Conservation (phyloP, 2,797 vertebrate species). For the Cryptoblepharus egeriae region DNA sequence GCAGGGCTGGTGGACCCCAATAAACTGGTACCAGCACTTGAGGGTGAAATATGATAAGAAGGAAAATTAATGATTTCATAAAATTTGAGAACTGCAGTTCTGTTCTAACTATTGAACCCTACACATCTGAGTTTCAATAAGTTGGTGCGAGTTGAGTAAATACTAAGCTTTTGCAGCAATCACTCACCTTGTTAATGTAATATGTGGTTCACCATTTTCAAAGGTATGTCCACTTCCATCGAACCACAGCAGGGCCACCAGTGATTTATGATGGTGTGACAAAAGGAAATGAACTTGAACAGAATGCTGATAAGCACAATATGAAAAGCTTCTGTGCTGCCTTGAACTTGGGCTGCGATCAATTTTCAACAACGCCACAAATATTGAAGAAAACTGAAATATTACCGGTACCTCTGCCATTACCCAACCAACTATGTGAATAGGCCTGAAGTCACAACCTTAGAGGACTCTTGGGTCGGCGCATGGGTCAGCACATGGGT, state of each 20-base stretch:
- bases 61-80: not conserved
- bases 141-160: not conserved
- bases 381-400: not conserved
- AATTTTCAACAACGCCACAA: not conserved
- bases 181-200: not conserved
- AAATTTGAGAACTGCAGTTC: not conserved
- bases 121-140: not conserved
- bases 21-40: not conserved
- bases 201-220: not conserved
- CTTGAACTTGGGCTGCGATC: not conserved
- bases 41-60: not conserved
- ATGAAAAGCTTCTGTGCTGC: not conserved
- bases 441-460: too few species aligned
- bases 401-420: not conserved
- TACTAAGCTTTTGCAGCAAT: not conserved
- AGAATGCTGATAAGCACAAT: not conserved
- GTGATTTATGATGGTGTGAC: slow-evolving; percentile 1
- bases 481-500: too few species aligned
- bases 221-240: not conserved
- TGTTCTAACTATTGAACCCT: not conserved
- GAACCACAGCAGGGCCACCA: not conserved
- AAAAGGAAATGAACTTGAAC: slow-evolving; percentile 6
- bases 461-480: too few species aligned
- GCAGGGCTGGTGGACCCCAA: too few species aligned
- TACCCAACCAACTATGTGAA: not conserved